phyloP scores from a whole-genome alignment of 1,140 invertebrate species.

The Pollicipes pollicipes region DNA sequence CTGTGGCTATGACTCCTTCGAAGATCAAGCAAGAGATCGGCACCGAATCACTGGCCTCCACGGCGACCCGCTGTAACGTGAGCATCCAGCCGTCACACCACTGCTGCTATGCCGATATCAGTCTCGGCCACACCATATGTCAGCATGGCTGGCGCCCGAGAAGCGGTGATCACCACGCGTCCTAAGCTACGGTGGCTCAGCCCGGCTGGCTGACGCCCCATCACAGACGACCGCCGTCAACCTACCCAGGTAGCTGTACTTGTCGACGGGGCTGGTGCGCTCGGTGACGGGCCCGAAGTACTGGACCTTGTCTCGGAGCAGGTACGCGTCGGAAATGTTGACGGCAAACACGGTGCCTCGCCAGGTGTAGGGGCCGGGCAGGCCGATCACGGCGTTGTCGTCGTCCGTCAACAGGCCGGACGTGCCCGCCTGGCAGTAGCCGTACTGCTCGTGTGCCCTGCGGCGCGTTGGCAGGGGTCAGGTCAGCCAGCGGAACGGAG shows the following conservation, averaged over 20 bases:
- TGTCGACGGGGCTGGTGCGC: constrained; percentile 50
- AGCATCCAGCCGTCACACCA: too few relatives aligned
- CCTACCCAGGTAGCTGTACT: constrained; percentile 86
- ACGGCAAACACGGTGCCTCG: constrained; percentile 66
- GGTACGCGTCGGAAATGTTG: constrained; percentile 49
- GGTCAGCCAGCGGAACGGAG: background rate
- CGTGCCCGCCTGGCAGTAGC: constrained; percentile 81
- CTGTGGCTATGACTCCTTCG: too few relatives aligned
- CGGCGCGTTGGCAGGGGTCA: background rate
- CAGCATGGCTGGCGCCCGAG: too few relatives aligned
- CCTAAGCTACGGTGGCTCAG: too few relatives aligned
- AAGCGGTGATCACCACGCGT: too few relatives aligned
- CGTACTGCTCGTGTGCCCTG: constrained; percentile 66
- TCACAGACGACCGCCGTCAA: constrained; percentile 44
- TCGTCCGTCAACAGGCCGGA: constrained; percentile 50
- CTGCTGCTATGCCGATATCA: too few relatives aligned
- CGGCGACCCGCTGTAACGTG: too few relatives aligned
- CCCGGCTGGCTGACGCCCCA: too few relatives aligned
- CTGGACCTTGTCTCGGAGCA: constrained; percentile 53
- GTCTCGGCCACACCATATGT: too few relatives aligned
- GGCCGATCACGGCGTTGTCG: constrained; percentile 63
- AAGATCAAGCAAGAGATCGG: too few relatives aligned
- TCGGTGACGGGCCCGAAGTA: constrained; percentile 51
- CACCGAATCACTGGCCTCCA: too few relatives aligned
- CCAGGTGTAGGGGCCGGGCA: constrained; percentile 74